Evolutionary conservation across 2,113 vertebrate genomes (phyloP).

Genomic region (Narcine bancroftii): DNA sequence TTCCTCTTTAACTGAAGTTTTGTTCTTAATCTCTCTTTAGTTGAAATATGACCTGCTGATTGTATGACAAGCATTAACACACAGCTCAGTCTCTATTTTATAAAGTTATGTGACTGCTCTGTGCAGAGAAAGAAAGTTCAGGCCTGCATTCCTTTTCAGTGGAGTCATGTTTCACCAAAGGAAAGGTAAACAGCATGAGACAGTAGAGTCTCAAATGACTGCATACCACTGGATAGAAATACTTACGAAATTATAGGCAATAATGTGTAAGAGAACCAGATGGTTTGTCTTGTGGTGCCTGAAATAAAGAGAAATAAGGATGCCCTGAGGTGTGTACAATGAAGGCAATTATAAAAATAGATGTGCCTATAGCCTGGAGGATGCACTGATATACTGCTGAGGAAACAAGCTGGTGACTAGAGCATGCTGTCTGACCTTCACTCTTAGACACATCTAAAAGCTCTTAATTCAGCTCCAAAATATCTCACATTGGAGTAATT

Average conservation of each 20-base stretch:
- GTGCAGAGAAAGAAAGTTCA: constrained; percentile 3
- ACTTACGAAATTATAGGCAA: constrained; percentile 41
- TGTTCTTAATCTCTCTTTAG: not conserved
- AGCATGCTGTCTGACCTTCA: constrained; percentile 77
- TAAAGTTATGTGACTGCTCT: not conserved
- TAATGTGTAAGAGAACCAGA: constrained; percentile 82
- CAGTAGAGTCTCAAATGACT: constrained; percentile 20
- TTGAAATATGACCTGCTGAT: not conserved
- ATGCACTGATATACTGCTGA: constrained; percentile 73
- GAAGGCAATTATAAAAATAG: constrained; percentile 98
- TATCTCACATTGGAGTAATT: not conserved
- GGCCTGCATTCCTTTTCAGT: not conserved
- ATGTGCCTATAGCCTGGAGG: constrained; percentile 84
- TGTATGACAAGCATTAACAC: not conserved
- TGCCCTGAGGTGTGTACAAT: constrained; percentile 88
- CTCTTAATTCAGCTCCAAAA: constrained; percentile 42
- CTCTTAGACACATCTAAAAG: constrained; percentile 71
- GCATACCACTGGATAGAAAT: constrained; percentile 2
- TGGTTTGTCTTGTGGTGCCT: constrained; percentile 92
- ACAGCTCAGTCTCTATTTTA: not conserved
- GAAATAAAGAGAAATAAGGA: constrained; percentile 97
- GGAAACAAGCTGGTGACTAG: constrained; percentile 65
- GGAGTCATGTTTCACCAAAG: constrained; percentile 33
- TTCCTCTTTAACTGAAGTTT: constrained; percentile 1
- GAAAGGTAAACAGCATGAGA: constrained; percentile 32